These are phyloP conservation scores for Drosophila subquinaria DNA, from an alignment of 2,888 invertebrate species.

Conservation along the genomic window DNA sequence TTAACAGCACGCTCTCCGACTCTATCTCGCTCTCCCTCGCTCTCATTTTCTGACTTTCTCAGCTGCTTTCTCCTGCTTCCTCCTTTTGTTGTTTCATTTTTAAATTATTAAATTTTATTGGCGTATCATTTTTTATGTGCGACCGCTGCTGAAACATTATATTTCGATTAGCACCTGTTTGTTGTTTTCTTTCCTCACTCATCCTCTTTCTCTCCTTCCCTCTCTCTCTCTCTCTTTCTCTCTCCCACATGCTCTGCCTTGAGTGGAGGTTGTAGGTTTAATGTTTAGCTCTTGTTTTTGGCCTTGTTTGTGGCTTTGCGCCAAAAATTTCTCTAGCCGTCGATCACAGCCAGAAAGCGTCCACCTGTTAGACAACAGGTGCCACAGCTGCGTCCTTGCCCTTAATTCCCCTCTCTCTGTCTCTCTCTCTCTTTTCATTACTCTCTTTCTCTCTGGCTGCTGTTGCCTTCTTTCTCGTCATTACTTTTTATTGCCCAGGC, in stretches of 20 bases:
- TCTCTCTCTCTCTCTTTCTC: neutral
- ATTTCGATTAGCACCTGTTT: slow-evolving; percentile 83
- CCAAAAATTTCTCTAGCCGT: slow-evolving; percentile 39
- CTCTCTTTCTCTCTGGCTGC: neutral
- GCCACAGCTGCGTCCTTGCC: slow-evolving; percentile 26
- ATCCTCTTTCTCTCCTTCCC: neutral
- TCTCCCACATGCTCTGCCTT: neutral
- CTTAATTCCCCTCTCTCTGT: neutral
- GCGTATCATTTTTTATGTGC: slow-evolving; percentile 79
- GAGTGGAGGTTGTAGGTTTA: neutral
- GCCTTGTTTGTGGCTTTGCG: slow-evolving; percentile 51
- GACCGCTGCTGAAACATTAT: slow-evolving; percentile 79
- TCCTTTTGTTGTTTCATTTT: slow-evolving; percentile 72
- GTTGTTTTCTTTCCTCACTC: slow-evolving; percentile 37
- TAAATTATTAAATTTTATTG: slow-evolving; percentile 82
- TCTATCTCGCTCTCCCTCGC: slow-evolving; percentile 1
- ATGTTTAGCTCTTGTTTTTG: slow-evolving; percentile 16
- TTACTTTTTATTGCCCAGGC: slow-evolving; percentile 59
- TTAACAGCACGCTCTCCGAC: slow-evolving; percentile 32
- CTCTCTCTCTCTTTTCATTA: neutral
- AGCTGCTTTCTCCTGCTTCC: neutral
- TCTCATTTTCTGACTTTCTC: slow-evolving; percentile 3
- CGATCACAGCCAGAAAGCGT: slow-evolving; percentile 41
- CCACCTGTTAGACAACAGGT: slow-evolving; percentile 66
- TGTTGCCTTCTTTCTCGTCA: slow-evolving; percentile 3